A percentile compares a stretch with the other conserved stretches of the same genome.
Conservation (phyloP, 2,888 invertebrate genomes). For the Ennomos quercinarius region DNA sequence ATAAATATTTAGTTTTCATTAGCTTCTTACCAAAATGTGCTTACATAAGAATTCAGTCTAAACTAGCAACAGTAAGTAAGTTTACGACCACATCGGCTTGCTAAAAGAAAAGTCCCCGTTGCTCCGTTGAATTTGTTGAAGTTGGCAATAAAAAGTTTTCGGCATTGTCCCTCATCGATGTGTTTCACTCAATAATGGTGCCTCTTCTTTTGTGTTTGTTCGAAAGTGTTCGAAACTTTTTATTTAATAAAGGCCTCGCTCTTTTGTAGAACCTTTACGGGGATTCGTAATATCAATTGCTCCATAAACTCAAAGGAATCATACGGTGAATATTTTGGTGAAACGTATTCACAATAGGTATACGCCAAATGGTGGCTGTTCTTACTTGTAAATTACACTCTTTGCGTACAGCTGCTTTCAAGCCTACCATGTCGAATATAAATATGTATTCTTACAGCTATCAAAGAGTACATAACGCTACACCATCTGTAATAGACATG, state of each 20-base stretch:
- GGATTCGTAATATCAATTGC: conserved; percentile 14
- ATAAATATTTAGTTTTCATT: no score
- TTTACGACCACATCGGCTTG: conserved; percentile 28
- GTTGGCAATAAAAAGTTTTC: conserved; percentile 36
- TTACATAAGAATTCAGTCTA: not conserved
- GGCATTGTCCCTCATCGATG: conserved; percentile 34
- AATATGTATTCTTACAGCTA: no score
- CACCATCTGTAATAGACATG: no score
- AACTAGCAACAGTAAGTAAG: conserved; percentile 31
- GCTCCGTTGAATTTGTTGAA: conserved; percentile 30
- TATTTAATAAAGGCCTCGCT: conserved; percentile 28
- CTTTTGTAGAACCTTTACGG: conserved; percentile 21
- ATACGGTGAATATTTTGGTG: no score
- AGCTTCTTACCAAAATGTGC: no score
- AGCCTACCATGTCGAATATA: no score
- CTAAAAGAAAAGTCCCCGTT: conserved; percentile 30
- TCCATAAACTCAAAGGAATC: not conserved
- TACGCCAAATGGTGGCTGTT: no score
- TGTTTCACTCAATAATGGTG: conserved; percentile 40
- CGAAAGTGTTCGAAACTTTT: conserved; percentile 42
- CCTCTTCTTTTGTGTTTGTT: conserved; percentile 40
- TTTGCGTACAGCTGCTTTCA: no score
- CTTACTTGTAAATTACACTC: no score
- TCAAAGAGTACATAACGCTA: no score
- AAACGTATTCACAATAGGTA: no score